A percentile compares a stretch with the other conserved stretches of the same genome.
Evolutionary conservation across 2,888 invertebrate genomes (phyloP).

Genomic region (Agrilus mali): DNA sequence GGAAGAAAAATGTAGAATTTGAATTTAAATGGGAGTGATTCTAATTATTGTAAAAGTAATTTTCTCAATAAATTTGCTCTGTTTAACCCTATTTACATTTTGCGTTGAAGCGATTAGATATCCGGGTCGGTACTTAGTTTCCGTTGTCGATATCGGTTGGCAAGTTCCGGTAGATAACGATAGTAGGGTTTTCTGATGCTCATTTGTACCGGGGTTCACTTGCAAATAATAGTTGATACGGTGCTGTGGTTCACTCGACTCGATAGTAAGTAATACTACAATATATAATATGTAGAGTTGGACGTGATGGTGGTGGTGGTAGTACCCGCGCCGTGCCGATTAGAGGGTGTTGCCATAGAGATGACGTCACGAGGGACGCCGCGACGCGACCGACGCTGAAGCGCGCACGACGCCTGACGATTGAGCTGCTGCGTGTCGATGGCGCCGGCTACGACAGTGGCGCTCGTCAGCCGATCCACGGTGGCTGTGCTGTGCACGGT

Average conservation of each 20-base stretch:
- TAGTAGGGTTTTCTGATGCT: too few species aligned
- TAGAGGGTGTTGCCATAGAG: slow-evolving; percentile 24
- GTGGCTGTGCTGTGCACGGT: slow-evolving; percentile 6
- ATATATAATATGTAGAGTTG: slow-evolving; percentile 10
- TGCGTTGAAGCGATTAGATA: too few species aligned
- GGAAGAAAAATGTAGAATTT: too few species aligned
- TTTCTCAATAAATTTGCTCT: too few species aligned
- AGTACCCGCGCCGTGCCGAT: slow-evolving; percentile 16
- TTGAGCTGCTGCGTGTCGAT: slow-evolving; percentile 19
- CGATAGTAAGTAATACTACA: slow-evolving; percentile 4
- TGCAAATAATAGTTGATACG: too few species aligned
- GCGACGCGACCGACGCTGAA: slow-evolving; percentile 16
- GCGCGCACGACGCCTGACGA: slow-evolving; percentile 14
- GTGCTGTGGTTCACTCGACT: background rate
- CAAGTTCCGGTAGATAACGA: too few species aligned
- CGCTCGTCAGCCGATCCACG: slow-evolving; percentile 15
- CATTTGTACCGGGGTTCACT: too few species aligned
- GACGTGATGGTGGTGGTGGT: slow-evolving; percentile 19
- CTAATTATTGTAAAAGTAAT: too few species aligned
- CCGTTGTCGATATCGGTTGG: too few species aligned
- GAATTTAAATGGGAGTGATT: too few species aligned
- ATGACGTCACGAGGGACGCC: slow-evolving; percentile 34
- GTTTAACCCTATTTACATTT: too few species aligned
- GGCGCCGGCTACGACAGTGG: slow-evolving; percentile 14
- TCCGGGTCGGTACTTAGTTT: too few species aligned